Evolutionary conservation across 2,113 vertebrate genomes (phyloP), one percentile per base, ranked within the genome.

Genomic region (Urocynchramus pylzowi): DNA sequence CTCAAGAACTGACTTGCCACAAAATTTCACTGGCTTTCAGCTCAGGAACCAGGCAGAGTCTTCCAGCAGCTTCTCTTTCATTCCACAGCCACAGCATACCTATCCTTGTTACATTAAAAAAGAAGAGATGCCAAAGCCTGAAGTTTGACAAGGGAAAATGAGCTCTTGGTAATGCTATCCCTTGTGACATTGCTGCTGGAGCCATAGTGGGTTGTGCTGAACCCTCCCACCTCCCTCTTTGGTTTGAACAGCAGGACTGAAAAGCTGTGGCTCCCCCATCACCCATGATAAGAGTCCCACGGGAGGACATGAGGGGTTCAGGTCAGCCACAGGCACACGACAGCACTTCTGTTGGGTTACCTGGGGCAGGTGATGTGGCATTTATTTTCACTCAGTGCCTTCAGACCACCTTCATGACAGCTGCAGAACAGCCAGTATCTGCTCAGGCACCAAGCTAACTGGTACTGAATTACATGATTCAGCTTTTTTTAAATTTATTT

Each of bases 261-360:
- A 67, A 92, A 75, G 8, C 52, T 7, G 10, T 16, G 13, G 14
- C 33, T 91, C 28, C 54, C 76, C 0, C 0, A 7, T 16, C 3
- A 7, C 9, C 39, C 3, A 2, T 3, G 8, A 9, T 0, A 2
- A 33, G 26, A 3, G 1, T 22, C 37, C 22, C 41, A 53, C 0
- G 0, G 33, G 28, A 73, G 18, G 45, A 53, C 9, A 11, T 1
- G 1, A 37, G 6, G 12, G 19, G 17, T 45, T 77, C 33, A 37
- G 42, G 28, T n/a, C 69, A 61, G 37, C 26, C 59, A 61, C 1
- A 2, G 26, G 28, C 33, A 83, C 23, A 16, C 3, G 31, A 52
- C 44, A 49, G 39, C 35, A 13, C 10, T 85, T 90, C 74, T 85
- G 35, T 7, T 1, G 0, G 21, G 33, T 65, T 70, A 81, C 26